Conservation (phyloP, 1,140 invertebrate genomes). For the Atta cephalotes region DNA sequence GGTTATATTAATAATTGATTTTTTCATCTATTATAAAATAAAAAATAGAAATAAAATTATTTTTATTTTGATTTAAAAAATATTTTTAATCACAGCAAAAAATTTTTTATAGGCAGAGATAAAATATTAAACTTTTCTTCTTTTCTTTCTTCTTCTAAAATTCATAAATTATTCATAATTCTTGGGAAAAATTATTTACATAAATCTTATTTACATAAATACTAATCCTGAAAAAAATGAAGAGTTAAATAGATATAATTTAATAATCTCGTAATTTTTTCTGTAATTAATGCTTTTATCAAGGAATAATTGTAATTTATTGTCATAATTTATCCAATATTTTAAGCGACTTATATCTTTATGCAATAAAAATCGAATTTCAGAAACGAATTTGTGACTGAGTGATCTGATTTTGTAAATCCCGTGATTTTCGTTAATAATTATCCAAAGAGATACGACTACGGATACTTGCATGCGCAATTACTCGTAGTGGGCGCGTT, state of each 20-base stretch:
- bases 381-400: neutral
- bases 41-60: neutral
- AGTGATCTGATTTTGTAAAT: conserved; percentile 31
- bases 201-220: neutral
- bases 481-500: conserved; percentile 77
- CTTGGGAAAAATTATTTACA: neutral
- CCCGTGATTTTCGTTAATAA: conserved; percentile 67
- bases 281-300: neutral
- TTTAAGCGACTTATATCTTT: neutral
- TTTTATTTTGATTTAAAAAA: neutral
- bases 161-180: neutral
- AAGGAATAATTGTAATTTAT: neutral
- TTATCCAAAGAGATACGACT: conserved; percentile 60
- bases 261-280: neutral
- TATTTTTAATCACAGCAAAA: neutral
- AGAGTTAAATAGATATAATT: neutral
- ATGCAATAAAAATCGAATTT: neutral
- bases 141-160: neutral
- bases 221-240: neutral
- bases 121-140: neutral
- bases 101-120: neutral
- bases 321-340: neutral
- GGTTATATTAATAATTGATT: neutral
- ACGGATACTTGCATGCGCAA: conserved; percentile 72
- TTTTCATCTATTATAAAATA: too few relatives aligned